Conservation (phyloP, 2,888 invertebrate genomes). For the Cryptocephalus moraei region DNA sequence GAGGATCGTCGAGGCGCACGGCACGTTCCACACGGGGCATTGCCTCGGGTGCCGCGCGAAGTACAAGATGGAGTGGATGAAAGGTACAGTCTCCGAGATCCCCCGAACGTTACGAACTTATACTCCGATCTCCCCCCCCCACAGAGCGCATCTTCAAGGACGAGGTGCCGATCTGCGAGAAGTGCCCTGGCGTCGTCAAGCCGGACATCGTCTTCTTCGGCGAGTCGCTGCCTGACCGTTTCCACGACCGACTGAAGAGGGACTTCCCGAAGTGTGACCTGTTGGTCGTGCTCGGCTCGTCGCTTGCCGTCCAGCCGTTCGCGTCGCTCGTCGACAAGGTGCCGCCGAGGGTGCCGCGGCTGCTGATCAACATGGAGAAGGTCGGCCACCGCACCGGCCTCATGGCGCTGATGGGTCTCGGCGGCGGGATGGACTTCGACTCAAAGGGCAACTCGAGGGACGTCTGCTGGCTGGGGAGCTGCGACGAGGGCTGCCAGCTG, state of each 20-base stretch:
- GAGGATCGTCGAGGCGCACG: constrained; percentile 90
- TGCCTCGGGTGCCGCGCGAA: constrained; percentile 67
- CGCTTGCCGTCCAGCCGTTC: constrained; percentile 89
- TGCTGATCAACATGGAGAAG: constrained; percentile 80
- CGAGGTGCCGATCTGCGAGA: constrained; percentile 65
- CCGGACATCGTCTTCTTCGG: constrained; percentile 97
- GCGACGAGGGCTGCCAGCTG: constrained; percentile 67
- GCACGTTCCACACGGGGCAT: constrained; percentile 81
- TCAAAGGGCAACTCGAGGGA: constrained; percentile 54
- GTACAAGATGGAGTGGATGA: constrained; percentile 76
- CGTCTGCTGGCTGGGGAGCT: constrained; percentile 73
- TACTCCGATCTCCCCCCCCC: too few species aligned
- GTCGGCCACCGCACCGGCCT: constrained; percentile 42
- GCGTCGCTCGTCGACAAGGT: constrained; percentile 76
- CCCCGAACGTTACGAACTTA: too few species aligned
- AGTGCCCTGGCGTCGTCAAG: constrained; percentile 67
- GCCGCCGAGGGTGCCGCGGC: constrained; percentile 60
- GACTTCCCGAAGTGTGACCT: constrained; percentile 85
- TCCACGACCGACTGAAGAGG: constrained; percentile 53
- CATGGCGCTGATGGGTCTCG: constrained; percentile 35
- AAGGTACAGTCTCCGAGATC: too few species aligned
- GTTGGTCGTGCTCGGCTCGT: constrained; percentile 91
- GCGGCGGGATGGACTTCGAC: constrained; percentile 60
- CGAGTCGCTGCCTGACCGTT: constrained; percentile 73
- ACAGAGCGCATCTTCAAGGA: constrained; percentile 66